Percentiles rank a stretch among this genome's conserved stretches.
Evolutionary conservation across 1,140 invertebrate genomes (phyloP).

Genomic region (Trichonephila clavata): DNA sequence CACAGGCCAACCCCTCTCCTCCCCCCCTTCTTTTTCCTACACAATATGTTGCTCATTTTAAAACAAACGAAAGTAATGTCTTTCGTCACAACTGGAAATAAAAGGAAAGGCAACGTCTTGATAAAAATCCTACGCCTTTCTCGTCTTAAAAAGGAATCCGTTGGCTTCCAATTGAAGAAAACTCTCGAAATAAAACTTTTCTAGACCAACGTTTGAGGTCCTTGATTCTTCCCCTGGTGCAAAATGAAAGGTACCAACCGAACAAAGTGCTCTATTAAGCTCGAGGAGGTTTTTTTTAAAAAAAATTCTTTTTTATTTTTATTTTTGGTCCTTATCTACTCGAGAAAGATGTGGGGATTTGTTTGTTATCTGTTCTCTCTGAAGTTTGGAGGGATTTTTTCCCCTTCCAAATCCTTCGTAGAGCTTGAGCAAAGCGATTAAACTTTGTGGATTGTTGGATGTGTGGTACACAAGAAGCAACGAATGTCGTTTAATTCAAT

Average conservation of each 20-base stretch:
- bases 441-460: background rate
- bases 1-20: background rate
- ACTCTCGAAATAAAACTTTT: background rate
- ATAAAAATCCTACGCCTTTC: background rate
- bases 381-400: background rate
- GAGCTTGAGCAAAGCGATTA: background rate
- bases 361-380: slow-evolving; percentile 1
- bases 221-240: background rate
- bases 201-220: background rate
- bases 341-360: background rate
- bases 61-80: background rate
- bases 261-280: background rate
- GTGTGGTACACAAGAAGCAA: too few species aligned
- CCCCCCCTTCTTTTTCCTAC: background rate
- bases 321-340: background rate
- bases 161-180: background rate
- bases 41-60: background rate
- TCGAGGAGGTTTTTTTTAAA: background rate
- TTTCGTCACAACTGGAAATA: background rate
- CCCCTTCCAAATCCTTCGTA: background rate
- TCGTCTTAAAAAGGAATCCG: background rate
- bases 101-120: background rate
- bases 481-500: too few species aligned
- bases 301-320: background rate
- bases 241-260: background rate